Conservation (phyloP, 37 sponge, comb jelly and placozoan genomes). For the Beroe ovata region DNA sequence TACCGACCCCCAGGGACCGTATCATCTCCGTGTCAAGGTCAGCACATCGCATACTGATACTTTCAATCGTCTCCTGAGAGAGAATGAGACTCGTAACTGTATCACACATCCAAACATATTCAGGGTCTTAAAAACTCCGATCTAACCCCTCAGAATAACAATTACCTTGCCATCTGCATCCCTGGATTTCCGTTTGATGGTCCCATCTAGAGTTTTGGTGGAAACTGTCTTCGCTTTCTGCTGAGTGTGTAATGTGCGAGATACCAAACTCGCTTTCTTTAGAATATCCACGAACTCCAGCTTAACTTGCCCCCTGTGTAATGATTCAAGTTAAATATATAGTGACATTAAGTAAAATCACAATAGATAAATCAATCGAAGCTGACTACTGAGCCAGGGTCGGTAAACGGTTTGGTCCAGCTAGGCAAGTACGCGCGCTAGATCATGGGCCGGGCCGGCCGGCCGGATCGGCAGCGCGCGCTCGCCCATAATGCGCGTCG, state of each 20-base stretch:
- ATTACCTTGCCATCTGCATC: not conserved
- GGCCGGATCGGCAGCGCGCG: too few relatives aligned
- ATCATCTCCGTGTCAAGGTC: slow-evolving; percentile 92
- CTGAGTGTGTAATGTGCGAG: slow-evolving; percentile 76
- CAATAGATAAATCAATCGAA: too few relatives aligned
- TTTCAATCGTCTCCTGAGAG: slow-evolving; percentile 39
- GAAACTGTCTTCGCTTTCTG: slow-evolving; percentile 69
- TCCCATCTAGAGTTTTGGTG: slow-evolving; percentile 82
- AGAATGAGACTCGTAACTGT: not conserved
- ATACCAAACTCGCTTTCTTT: slow-evolving; percentile 69
- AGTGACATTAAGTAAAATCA: too few relatives aligned
- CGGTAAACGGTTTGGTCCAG: too few relatives aligned
- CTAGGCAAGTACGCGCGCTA: too few relatives aligned
- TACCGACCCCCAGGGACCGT: slow-evolving; percentile 83
- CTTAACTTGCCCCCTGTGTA: slow-evolving; percentile 79
- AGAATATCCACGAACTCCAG: slow-evolving; percentile 79
- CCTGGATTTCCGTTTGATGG: slow-evolving; percentile 72
- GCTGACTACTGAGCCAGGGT: too few relatives aligned
- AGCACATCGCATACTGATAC: slow-evolving; percentile 81
- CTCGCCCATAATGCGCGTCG: too few relatives aligned
- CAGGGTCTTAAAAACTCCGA: not conserved
- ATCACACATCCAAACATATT: not conserved
- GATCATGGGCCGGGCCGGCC: too few relatives aligned
- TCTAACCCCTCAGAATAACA: not conserved
- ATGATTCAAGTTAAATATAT: too few relatives aligned